These are phyloP conservation scores for Synaphobranchus kaupii DNA, from an alignment of 2,797 vertebrate genomes.

Conservation along the genomic window DNA sequence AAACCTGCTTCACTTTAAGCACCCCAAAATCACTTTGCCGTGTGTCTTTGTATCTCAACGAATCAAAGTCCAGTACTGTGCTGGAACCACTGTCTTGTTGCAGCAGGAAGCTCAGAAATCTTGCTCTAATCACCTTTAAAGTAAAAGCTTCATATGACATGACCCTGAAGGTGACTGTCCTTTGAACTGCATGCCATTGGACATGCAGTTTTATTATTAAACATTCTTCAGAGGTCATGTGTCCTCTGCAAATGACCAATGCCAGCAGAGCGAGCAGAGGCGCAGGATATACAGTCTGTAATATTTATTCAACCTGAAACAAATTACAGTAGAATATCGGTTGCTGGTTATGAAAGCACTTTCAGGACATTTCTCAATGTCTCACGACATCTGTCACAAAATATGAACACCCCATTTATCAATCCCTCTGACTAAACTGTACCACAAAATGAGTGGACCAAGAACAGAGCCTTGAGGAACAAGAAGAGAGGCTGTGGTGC, in stretches of 20 bases:
- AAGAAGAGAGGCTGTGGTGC: too few species aligned
- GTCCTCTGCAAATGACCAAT: conserved; percentile 10
- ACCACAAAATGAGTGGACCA: background rate
- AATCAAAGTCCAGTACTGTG: background rate
- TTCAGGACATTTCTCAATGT: background rate
- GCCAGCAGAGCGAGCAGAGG: background rate
- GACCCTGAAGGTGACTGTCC: conserved; percentile 16
- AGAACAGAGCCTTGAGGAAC: background rate
- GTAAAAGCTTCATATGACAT: conserved; percentile 8
- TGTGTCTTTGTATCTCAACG: background rate
- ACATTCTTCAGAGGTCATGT: conserved; percentile 27
- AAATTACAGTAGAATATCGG: background rate
- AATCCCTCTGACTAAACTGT: background rate
- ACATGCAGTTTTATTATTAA: conserved; percentile 16
- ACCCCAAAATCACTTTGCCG: background rate
- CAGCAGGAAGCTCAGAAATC: background rate
- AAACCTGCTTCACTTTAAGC: background rate
- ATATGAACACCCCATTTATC: background rate
- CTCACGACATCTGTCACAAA: background rate
- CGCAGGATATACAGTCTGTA: background rate
- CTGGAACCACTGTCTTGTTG: background rate
- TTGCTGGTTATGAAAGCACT: background rate
- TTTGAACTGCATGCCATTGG: conserved; percentile 14
- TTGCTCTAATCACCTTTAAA: conserved; percentile 20
- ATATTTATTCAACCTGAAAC: conserved; percentile 5